Conservation (phyloP, 2,888 invertebrate genomes). For the Apamea epomidion region DNA sequence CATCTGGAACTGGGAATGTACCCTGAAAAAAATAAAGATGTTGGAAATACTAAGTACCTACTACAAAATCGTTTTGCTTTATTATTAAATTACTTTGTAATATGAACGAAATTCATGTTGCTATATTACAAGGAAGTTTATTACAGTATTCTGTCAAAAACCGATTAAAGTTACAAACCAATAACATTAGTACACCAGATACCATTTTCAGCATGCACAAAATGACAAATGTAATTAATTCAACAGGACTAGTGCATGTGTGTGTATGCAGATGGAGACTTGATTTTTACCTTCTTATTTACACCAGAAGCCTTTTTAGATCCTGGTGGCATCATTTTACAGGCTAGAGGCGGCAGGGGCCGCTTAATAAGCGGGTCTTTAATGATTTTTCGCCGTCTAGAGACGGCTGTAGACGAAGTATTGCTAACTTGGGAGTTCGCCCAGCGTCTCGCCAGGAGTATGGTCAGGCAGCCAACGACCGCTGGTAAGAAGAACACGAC, state of each 20-base stretch:
- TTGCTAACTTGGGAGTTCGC: constrained; percentile 86
- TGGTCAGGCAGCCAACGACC: constrained; percentile 88
- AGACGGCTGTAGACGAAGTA: constrained; percentile 87
- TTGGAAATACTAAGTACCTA: background rate
- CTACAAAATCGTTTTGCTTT: background rate
- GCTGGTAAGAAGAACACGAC: constrained; percentile 90
- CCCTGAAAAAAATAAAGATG: constrained; percentile 70
- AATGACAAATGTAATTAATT: constrained; percentile 6
- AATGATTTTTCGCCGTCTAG: constrained; percentile 88
- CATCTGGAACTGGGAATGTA: constrained; percentile 75
- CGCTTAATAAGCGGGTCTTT: constrained; percentile 88
- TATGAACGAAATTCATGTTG: background rate
- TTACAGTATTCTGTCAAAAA: background rate
- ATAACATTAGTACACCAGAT: background rate
- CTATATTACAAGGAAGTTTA: background rate
- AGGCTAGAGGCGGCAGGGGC: constrained; percentile 83
- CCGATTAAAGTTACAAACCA: background rate
- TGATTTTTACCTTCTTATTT: constrained; percentile 81
- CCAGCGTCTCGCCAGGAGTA: constrained; percentile 89
- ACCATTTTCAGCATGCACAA: background rate
- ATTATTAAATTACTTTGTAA: background rate
- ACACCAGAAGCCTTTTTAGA: constrained; percentile 83
- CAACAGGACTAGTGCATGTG: background rate
- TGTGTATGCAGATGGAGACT: constrained; percentile 1
- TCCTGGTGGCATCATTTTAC: constrained; percentile 86